Conservation (phyloP, 2,888 invertebrate genomes). For the Megalurothrips usitatus region DNA sequence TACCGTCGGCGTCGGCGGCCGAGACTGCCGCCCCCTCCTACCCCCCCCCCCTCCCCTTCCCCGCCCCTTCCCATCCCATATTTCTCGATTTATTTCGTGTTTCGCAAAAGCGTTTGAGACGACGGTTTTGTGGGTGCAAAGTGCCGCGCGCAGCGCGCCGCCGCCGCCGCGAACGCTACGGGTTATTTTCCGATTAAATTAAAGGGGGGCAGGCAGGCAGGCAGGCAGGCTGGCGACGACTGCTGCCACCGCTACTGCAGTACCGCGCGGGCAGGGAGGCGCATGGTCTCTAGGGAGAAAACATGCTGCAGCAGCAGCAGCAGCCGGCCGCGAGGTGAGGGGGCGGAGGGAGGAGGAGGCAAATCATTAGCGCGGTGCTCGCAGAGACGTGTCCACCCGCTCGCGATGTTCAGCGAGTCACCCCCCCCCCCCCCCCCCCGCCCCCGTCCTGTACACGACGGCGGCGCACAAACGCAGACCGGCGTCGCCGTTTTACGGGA, state of each 20-base stretch:
- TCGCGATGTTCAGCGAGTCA: neutral
- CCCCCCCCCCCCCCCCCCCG: no score
- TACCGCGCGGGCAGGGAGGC: no score
- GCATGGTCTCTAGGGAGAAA: neutral
- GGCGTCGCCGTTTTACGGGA: neutral
- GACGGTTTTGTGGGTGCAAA: slow-evolving; percentile 22
- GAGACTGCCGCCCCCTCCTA: no score
- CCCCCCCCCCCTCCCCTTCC: no score
- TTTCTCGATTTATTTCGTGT: slow-evolving; percentile 26
- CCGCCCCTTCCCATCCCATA: neutral
- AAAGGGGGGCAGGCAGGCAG: neutral
- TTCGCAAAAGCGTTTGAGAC: slow-evolving; percentile 10
- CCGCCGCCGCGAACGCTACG: no score
- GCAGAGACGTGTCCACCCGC: neutral
- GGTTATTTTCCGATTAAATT: slow-evolving; percentile 24
- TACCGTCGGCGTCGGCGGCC: no score
- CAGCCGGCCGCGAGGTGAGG: neutral
- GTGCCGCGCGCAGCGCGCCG: neutral
- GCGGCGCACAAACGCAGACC: neutral
- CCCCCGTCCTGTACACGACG: neutral
- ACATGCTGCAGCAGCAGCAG: no score
- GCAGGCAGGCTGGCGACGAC: neutral
- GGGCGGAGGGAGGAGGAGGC: neutral
- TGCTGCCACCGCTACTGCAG: no score
- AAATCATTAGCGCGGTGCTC: neutral